Conservation (phyloP, 2,797 vertebrate genomes). For the Ataeniobius toweri region DNA sequence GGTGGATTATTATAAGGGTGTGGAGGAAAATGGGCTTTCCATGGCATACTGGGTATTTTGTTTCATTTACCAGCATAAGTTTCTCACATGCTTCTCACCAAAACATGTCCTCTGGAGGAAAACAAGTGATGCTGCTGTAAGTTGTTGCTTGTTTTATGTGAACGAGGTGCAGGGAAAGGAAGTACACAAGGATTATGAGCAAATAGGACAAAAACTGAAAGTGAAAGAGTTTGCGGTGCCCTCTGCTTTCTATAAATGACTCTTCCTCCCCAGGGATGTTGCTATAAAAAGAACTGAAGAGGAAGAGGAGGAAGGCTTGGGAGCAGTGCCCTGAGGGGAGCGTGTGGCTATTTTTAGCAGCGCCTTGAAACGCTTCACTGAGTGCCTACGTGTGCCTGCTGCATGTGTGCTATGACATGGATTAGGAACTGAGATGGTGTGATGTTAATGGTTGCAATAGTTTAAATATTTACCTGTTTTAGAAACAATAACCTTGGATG, state of each 20-base stretch:
- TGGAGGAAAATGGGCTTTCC: neutral
- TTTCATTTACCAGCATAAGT: constrained; percentile 15
- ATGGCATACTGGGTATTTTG: neutral
- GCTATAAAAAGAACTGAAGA: constrained; percentile 71
- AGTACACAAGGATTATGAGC: constrained; percentile 43
- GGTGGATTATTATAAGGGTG: neutral
- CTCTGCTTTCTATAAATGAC: constrained; percentile 69
- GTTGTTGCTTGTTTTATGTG: constrained; percentile 21
- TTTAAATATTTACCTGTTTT: neutral
- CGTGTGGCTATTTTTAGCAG: constrained; percentile 70
- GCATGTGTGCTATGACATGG: constrained; percentile 18
- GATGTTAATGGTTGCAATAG: neutral
- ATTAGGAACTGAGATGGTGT: neutral
- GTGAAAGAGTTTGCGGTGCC: constrained; percentile 34
- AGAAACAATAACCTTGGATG: neutral
- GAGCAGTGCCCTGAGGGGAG: constrained; percentile 55
- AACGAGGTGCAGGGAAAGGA: constrained; percentile 16
- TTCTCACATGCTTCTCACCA: constrained; percentile 8
- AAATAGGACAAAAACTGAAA: constrained; percentile 49
- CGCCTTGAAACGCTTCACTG: constrained; percentile 54
- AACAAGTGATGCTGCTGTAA: constrained; percentile 30
- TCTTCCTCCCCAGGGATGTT: constrained; percentile 52
- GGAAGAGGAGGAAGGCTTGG: constrained; percentile 48
- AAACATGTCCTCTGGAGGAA: constrained; percentile 1
- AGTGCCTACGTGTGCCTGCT: constrained; percentile 36